A percentile compares a stretch with the other conserved stretches of the same genome.
Evolutionary conservation across 2,888 invertebrate genomes (phyloP).

Genomic region (Biston betularia): DNA sequence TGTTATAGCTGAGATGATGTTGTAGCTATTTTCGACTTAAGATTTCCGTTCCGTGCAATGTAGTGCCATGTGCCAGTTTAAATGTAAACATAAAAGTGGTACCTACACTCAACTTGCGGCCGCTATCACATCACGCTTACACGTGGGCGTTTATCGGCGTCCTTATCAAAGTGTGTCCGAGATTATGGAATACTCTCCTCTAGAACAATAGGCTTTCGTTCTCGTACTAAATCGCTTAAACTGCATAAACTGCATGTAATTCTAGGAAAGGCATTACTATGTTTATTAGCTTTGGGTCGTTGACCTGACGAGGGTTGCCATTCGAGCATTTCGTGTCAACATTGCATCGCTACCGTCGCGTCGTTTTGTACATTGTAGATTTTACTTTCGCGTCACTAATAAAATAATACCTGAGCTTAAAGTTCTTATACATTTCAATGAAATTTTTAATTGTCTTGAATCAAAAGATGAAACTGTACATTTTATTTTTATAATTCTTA

Average conservation of each 20-base stretch:
- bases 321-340: slow-evolving; percentile 28
- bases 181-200: slow-evolving; percentile 55
- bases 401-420: too few relatives aligned
- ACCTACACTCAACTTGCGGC: slow-evolving; percentile 47
- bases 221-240: slow-evolving; percentile 37
- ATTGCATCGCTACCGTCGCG: slow-evolving; percentile 31
- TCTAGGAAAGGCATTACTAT: slow-evolving; percentile 53
- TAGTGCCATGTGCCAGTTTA: slow-evolving; percentile 8
- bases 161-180: slow-evolving; percentile 67
- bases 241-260: slow-evolving; percentile 38
- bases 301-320: slow-evolving; percentile 41
- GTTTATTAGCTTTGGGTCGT: slow-evolving; percentile 54
- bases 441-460: too few relatives aligned
- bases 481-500: too few relatives aligned
- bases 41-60: too few relatives aligned
- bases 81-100: slow-evolving; percentile 44
- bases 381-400: background rate
- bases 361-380: slow-evolving; percentile 19
- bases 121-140: slow-evolving; percentile 65
- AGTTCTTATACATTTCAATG: too few relatives aligned
- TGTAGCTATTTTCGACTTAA: too few relatives aligned
- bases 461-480: too few relatives aligned
- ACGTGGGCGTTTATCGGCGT: slow-evolving; percentile 68
- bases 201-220: slow-evolving; percentile 49
- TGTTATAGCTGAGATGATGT: too few relatives aligned